Evolutionary conservation across 2,113 vertebrate species (phyloP).

Genomic region (Pterophyllum scalare): DNA sequence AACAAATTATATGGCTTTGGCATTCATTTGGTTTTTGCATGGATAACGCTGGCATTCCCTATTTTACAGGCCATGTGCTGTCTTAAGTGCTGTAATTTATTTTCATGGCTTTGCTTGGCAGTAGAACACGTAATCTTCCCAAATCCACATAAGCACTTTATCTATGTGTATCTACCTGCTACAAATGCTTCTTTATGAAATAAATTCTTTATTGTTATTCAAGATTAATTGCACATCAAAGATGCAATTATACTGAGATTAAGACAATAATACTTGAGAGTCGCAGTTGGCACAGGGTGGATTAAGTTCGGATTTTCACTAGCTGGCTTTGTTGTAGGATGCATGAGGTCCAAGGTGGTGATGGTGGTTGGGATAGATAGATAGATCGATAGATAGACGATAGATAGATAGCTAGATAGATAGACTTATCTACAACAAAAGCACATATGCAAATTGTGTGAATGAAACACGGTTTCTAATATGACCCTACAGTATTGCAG

Average conservation of each 20-base stretch:
- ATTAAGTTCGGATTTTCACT: not conserved
- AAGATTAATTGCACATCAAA: constrained; percentile 15
- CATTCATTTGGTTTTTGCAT: not conserved
- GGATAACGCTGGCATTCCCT: not conserved
- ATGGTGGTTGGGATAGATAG: not conserved
- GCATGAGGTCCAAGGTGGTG: not conserved
- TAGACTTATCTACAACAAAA: no score
- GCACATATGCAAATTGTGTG: no score
- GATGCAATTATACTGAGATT: constrained; percentile 8
- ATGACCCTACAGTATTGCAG: not conserved
- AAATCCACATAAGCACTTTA: constrained; percentile 1
- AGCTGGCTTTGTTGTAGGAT: not conserved
- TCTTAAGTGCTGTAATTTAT: not conserved
- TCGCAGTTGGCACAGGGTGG: not conserved
- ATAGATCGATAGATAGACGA: no score
- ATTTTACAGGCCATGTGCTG: not conserved
- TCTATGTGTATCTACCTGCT: not conserved
- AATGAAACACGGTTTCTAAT: not conserved
- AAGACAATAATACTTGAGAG: not conserved
- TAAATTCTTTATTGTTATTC: not conserved
- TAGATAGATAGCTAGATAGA: no score
- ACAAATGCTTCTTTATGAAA: not conserved
- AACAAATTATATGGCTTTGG: not conserved
- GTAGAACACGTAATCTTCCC: not conserved
- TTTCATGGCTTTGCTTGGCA: not conserved